Evolutionary conservation across 1,140 invertebrate genomes (phyloP).

Genomic region (Watersipora subatra): DNA sequence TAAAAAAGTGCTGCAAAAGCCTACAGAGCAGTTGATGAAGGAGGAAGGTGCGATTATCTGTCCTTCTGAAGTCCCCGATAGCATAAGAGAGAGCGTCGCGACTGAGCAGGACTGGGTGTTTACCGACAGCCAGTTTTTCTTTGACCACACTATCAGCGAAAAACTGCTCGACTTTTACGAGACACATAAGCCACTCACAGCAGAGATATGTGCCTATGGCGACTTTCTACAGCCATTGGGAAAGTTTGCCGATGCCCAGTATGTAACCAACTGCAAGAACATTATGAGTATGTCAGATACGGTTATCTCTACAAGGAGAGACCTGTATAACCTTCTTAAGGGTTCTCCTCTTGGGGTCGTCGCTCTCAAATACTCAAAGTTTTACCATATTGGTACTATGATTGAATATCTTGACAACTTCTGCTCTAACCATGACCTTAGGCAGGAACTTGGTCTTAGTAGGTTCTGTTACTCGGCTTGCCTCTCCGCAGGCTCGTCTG

Average conservation of each 20-base stretch:
- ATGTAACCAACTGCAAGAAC: constrained; percentile 26
- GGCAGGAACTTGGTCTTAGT: constrained; percentile 21
- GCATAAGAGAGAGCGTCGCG: background rate
- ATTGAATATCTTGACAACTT: constrained; percentile 39
- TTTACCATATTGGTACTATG: constrained; percentile 44
- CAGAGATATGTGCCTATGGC: constrained; percentile 44
- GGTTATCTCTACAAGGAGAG: constrained; percentile 19
- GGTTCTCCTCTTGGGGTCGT: constrained; percentile 29
- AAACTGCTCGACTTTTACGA: constrained; percentile 32
- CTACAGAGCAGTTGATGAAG: constrained; percentile 31
- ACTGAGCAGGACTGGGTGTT: too few relatives aligned
- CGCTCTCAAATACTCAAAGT: constrained; percentile 38
- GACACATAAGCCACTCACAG: constrained; percentile 22
- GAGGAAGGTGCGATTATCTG: constrained; percentile 29
- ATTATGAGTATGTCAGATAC: constrained; percentile 18
- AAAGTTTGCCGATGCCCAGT: constrained; percentile 20
- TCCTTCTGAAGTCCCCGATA: background rate
- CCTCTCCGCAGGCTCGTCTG: constrained; percentile 4
- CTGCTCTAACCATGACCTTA: constrained; percentile 23
- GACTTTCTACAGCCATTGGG: constrained; percentile 44
- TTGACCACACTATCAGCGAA: constrained; percentile 32
- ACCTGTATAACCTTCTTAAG: constrained; percentile 29
- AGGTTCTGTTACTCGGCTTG: constrained; percentile 17
- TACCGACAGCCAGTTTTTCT: constrained; percentile 43
- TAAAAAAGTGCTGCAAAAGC: constrained; percentile 42